These are phyloP conservation scores for Nycticebus coucang DNA, from an alignment of 2,113 vertebrate species.

Conservation along the genomic window DNA sequence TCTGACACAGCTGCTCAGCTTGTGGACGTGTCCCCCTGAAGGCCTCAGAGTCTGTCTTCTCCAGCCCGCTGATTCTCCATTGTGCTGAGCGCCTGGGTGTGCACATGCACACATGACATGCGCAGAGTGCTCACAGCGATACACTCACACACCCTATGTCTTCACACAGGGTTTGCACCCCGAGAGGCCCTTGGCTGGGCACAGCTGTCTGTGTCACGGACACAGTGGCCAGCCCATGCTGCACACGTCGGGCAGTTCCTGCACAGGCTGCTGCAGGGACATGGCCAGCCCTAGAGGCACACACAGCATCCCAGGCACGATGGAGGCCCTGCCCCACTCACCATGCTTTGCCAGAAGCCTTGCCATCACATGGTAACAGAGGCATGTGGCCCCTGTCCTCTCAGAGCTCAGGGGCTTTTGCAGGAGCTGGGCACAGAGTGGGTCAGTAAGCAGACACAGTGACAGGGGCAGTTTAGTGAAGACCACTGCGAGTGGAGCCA, in stretches of 20 bases:
- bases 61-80: not conserved
- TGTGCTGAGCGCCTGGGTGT: not conserved
- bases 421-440: not conserved
- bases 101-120: fast-evolving
- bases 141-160: not conserved
- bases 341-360: too few species aligned
- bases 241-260: too few species aligned
- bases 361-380: not conserved
- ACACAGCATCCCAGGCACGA: not conserved
- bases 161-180: not conserved
- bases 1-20: not conserved
- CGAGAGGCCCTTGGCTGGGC: too few species aligned
- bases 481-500: not conserved
- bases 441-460: fast-evolving
- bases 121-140: fast-evolving
- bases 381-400: fast-evolving
- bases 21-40: not conserved
- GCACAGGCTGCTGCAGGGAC: not conserved
- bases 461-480: not conserved
- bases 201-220: not conserved
- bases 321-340: fast-evolving
- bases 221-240: not conserved
- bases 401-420: not conserved
- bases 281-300: not conserved
- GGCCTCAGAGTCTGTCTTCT: not conserved